Conservation (phyloP, 92 coral and sea anemone genomes). For the Actinernus sp. region DNA sequence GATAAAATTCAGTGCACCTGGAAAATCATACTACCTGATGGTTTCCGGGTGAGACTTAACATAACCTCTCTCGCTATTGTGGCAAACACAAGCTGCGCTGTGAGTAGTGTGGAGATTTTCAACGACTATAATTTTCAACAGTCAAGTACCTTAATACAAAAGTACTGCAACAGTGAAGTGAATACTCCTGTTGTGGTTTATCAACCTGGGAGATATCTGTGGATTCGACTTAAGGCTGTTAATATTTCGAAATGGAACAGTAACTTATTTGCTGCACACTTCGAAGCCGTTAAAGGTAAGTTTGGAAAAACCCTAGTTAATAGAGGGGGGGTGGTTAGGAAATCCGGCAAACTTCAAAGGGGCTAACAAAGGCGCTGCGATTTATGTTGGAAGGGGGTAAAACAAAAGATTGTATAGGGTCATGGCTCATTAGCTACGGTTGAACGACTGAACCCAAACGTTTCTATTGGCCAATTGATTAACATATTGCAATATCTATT, state of each 20-base stretch:
- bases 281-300: neutral
- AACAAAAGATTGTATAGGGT: no score
- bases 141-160: neutral
- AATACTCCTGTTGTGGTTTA: neutral
- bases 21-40: constrained; percentile 8
- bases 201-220: neutral
- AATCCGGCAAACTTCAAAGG: no score
- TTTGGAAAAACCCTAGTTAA: no score
- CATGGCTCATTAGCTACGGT: no score
- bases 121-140: neutral
- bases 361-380: no score
- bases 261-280: neutral
- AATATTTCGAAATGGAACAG: neutral
- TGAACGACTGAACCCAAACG: no score
- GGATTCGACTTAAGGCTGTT: neutral
- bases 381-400: no score
- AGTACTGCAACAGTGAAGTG: neutral
- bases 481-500: no score
- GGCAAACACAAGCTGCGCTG: constrained; percentile 6
- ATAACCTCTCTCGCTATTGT: neutral
- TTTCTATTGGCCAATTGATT: no score
- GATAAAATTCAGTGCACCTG: constrained; percentile 1
- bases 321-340: no score
- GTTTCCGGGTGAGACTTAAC: constrained; percentile 5
- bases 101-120: neutral